phyloP scores from a whole-genome alignment of 2,113 vertebrate species.

The Chunga burmeisteri region DNA sequence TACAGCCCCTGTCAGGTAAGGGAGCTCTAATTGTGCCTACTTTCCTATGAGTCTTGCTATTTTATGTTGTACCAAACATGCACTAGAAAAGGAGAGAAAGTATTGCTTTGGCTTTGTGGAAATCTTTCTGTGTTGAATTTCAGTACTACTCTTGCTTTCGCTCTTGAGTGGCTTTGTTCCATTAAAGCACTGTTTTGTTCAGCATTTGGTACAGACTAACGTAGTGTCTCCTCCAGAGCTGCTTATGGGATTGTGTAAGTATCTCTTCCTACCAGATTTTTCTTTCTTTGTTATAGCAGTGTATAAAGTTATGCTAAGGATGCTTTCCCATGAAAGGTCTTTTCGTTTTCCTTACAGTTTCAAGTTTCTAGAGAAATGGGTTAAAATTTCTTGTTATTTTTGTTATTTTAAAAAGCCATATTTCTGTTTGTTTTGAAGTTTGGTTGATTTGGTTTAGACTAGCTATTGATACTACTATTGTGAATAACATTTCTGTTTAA shows the following conservation, averaged over 20 bases:
- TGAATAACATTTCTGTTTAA: not conserved
- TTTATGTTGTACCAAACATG: rapidly evolving
- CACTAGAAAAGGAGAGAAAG: not conserved
- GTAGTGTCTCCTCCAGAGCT: rapidly evolving
- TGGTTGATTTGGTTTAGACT: not conserved
- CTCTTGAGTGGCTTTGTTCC: not conserved
- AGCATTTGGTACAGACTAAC: rapidly evolving
- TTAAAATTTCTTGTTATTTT: not conserved
- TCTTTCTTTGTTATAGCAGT: not conserved
- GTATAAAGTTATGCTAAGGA: not conserved
- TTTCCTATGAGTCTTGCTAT: rapidly evolving
- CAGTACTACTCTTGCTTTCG: not conserved
- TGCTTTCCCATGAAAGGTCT: not conserved
- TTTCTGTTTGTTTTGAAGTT: not conserved
- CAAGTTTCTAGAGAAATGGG: not conserved
- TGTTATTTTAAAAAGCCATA: rapidly evolving
- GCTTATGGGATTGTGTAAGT: rapidly evolving
- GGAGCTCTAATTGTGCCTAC: not conserved
- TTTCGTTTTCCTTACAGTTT: not conserved
- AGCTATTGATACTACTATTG: not conserved
- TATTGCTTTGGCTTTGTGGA: not conserved
- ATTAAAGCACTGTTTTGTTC: not conserved
- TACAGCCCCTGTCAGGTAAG: slow-evolving; percentile 82
- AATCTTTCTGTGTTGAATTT: rapidly evolving
- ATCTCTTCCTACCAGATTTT: not conserved